Percentiles rank a stretch among this genome's conserved stretches.
Evolutionary conservation across 2,888 invertebrate species (phyloP).

Genomic region (Urechis unicinctus): DNA sequence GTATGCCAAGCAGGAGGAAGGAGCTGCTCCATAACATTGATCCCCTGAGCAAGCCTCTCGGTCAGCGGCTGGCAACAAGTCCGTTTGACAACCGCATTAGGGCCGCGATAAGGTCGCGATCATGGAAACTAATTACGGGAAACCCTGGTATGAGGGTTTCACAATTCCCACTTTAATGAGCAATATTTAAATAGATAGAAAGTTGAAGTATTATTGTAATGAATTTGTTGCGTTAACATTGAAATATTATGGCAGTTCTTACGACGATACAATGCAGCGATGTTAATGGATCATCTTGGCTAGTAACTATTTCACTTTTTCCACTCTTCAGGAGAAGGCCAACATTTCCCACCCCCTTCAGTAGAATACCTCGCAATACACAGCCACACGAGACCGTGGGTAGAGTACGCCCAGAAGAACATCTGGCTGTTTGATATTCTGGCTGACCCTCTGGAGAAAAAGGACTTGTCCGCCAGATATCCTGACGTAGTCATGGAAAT

Average conservation of each 20-base stretch:
- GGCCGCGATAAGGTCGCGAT: conserved; percentile 35
- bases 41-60: conserved; percentile 25
- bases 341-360: too few relatives aligned
- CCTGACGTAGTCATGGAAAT: conserved; percentile 27
- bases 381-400: neutral
- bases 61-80: conserved; percentile 10
- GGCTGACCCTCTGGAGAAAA: conserved; percentile 33
- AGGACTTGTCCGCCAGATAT: conserved; percentile 26
- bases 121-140: conserved; percentile 42
- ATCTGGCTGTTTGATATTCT: conserved; percentile 41
- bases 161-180: too few relatives aligned
- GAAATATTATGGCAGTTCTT: too few relatives aligned
- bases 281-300: too few relatives aligned
- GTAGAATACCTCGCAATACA: too few relatives aligned
- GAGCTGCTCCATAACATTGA: conserved; percentile 77
- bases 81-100: conserved; percentile 30
- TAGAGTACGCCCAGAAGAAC: conserved; percentile 31
- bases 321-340: too few relatives aligned
- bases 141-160: conserved; percentile 36
- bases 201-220: too few relatives aligned
- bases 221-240: too few relatives aligned
- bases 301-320: too few relatives aligned
- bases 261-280: too few relatives aligned
- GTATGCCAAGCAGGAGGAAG: conserved; percentile 23
- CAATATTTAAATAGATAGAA: too few relatives aligned